Base-by-base conservation (phyloP, 2,797 vertebrate species). In the Corythornis leucogaster region DNA sequence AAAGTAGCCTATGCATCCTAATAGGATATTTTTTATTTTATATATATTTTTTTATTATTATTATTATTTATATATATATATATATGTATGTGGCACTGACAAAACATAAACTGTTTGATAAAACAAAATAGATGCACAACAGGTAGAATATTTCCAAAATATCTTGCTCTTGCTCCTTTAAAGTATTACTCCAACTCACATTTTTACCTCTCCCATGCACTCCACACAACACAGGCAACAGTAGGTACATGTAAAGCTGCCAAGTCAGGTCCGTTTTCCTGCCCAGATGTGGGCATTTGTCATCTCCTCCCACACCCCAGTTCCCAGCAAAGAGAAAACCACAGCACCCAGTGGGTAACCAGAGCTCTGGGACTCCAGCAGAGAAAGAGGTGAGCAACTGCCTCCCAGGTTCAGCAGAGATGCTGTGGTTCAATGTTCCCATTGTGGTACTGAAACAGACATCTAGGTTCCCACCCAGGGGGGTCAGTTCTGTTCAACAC, bases 201-300 rank as follows among this genome's bases (percentile, higher is more conserved):
- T 83, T 46, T 73, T 70, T 20, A 51, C 21, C 11, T 50, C 12
- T 69, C 21, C 9, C 31, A 20, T 5, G 13, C 12, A 45, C 5
- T 6, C 10, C 48, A 66, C 21, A 18, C 22, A 40, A 25, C 12
- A 62, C 0, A 35, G 19, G 15, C 13, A 38, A 35, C 17, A 48
- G 24, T 6, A 59, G 8, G 19, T 6, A 12, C 3, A 4, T 11
- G 25, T 18, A 43, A 51, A 90, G 18, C 40, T 59, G 28, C 59
- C 67, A n/a, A 57, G 20, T 30, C 16, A n/a, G n/a, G 26, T 40
- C 14, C 0, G 1, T 53, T 73, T 43, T 74, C 51, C 33, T 55
- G 33, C 8, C 2, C 5, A 58, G 24, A 25, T 11, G 26, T 3
- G 5, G 20, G 9, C n/a, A 30, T 67, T 58, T 2, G 0, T 51